Conservation (phyloP, 2,888 invertebrate species). For the Mongoloraphidia duomilia region DNA sequence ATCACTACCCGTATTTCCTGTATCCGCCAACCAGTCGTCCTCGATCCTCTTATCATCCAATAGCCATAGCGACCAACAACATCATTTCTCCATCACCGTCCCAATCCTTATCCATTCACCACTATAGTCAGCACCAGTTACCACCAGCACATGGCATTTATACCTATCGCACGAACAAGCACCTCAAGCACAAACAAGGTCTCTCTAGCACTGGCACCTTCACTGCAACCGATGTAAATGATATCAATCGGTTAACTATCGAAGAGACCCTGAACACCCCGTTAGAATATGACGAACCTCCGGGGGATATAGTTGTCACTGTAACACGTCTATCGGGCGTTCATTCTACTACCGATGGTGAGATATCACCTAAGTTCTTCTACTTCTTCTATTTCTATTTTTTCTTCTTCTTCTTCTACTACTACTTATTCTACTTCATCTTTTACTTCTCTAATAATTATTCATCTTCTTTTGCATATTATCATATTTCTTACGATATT, state of each 20-base stretch:
- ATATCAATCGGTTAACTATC: slow-evolving; percentile 20
- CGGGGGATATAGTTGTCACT: slow-evolving; percentile 4
- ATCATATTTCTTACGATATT: neutral
- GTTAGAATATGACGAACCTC: slow-evolving; percentile 3
- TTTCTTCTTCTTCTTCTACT: neutral
- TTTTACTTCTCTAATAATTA: neutral
- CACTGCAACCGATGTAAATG: slow-evolving; percentile 24
- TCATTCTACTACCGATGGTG: slow-evolving; percentile 4
- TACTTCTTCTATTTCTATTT: neutral
- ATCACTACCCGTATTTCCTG: slow-evolving; percentile 43
- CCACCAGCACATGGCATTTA: slow-evolving; percentile 20
- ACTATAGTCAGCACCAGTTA: slow-evolving; percentile 22
- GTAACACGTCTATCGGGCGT: slow-evolving; percentile 6
- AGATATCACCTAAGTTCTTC: neutral
- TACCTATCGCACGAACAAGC: slow-evolving; percentile 16
- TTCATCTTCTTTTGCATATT: neutral
- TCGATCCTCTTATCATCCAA: slow-evolving; percentile 22
- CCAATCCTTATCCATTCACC: slow-evolving; percentile 29
- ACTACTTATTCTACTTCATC: neutral
- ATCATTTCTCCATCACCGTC: slow-evolving; percentile 26
- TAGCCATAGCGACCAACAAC: slow-evolving; percentile 1
- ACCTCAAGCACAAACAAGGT: slow-evolving; percentile 19
- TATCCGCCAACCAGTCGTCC: slow-evolving; percentile 32
- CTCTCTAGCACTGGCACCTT: slow-evolving; percentile 26
- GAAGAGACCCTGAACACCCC: slow-evolving; percentile 7